Evolutionary conservation across 2,888 invertebrate species (phyloP), one percentile per base, ranked within the genome.

Genomic region (Homarus gammarus): DNA sequence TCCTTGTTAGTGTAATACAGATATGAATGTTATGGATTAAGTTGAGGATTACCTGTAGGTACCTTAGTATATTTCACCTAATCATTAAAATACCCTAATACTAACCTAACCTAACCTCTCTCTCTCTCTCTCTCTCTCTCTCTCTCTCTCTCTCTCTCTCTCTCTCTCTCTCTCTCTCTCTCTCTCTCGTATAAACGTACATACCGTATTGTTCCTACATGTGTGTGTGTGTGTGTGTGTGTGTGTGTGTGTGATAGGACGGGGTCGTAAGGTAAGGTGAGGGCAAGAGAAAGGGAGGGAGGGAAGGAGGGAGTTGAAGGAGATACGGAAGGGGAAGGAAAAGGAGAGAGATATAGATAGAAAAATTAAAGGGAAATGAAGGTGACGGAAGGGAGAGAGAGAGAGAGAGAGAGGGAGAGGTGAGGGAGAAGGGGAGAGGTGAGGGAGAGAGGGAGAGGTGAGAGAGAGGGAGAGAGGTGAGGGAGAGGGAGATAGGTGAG

Each of bases 241-340:
- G 44, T 31, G 51, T 49, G 77, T 40, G 51, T 78, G 31, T 78
- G 49, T 78, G 49, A 2, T 22, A 49, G 78, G 0, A 15, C 33
- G 31, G 49, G 27, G 49, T 49, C 15, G 15, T n/a, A 31, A 72
- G 38, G 18, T 31, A 18, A 56, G 75, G 44, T 1, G 8, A 36
- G 61, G 22, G 64, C 31, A 38, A 38, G 38, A 38, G 27, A 40
- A 44, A 40, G 31, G 15, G 56, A 56, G 56, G 33, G n/a, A 40
- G 44, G 49, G 27, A 78, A 1, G 5, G 27, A 33, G 49, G 31
- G 33, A 22, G 31, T 27, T 36, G 51, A 49, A 31, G 33, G 38
- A 75, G 75, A 73, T 77, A 64, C 44, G 33, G 85, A 64, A 61
- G 33, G 64, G 77, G 85, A 85, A 49, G 27, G 40, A 61, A 27